phyloP scores from a whole-genome alignment of 2,113 vertebrate genomes.

The Proteles cristata region DNA sequence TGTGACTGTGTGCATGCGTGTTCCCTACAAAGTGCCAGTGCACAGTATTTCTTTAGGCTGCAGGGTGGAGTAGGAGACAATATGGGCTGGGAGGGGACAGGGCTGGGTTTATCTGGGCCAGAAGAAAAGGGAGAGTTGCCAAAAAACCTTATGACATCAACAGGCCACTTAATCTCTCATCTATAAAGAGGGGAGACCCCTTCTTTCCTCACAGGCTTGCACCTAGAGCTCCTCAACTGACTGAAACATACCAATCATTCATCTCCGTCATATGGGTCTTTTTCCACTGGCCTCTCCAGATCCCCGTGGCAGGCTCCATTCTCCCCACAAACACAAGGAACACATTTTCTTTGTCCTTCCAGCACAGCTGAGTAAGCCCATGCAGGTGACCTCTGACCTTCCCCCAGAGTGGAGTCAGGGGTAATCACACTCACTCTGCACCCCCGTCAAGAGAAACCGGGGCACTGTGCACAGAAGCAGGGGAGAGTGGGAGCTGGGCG shows the following conservation, averaged over 20 bases:
- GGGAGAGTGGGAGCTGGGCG: neutral
- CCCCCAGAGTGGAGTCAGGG: slow-evolving; percentile 47
- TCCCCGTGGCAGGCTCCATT: neutral
- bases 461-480: neutral
- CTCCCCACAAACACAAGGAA: slow-evolving; percentile 60
- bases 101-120: neutral
- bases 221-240: neutral
- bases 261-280: neutral
- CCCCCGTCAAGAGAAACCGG: neutral
- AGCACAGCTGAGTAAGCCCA: slow-evolving; percentile 12
- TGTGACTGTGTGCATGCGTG: fast-evolving
- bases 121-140: neutral
- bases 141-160: neutral
- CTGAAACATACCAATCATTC: neutral
- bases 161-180: neutral
- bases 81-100: neutral
- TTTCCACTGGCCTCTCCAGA: neutral
- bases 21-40: neutral
- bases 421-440: slow-evolving; percentile 49
- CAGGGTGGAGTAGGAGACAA: neutral
- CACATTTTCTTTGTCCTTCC: slow-evolving; percentile 75
- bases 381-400: slow-evolving; percentile 76
- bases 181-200: neutral
- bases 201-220: neutral
- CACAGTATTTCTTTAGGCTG: neutral